phyloP scores from a whole-genome alignment of 1,140 invertebrate genomes.

The Diuraphis noxia region DNA sequence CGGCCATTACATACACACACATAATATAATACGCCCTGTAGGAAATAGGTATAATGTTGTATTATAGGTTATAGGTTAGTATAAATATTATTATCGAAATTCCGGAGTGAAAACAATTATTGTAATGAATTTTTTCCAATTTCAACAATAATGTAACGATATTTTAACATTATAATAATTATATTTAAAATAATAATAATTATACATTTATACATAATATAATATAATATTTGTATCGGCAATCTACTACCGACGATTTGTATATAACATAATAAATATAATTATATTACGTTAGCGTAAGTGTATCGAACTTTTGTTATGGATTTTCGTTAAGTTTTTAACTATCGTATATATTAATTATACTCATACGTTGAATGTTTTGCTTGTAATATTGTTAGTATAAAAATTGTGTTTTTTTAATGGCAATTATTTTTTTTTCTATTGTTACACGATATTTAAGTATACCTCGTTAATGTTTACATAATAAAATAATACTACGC shows the following conservation, averaged over 20 bases:
- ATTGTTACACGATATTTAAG: conserved; percentile 27
- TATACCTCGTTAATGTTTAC: conserved; percentile 27
- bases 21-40: background rate
- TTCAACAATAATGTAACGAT: background rate
- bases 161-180: conserved; percentile 8
- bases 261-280: background rate
- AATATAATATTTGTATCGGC: conserved; percentile 15
- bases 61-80: background rate
- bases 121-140: background rate
- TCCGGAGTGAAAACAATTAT: conserved; percentile 6
- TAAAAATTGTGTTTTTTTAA: conserved; percentile 7
- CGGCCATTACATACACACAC: conserved; percentile 8
- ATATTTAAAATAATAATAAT: background rate
- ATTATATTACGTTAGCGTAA: conserved; percentile 8
- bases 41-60: background rate
- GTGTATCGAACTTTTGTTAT: conserved; percentile 56
- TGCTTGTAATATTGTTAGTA: conserved; percentile 12
- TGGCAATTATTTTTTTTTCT: conserved; percentile 22
- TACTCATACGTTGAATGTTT: conserved; percentile 30
- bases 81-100: conserved; percentile 1
- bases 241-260: background rate
- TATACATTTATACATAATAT: background rate
- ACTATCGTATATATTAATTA: conserved; percentile 37
- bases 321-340: conserved; percentile 40
- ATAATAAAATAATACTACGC: conserved; percentile 22